Base-by-base conservation (phyloP, 2,113 vertebrate species). In the Girardinichthys multiradiatus region DNA sequence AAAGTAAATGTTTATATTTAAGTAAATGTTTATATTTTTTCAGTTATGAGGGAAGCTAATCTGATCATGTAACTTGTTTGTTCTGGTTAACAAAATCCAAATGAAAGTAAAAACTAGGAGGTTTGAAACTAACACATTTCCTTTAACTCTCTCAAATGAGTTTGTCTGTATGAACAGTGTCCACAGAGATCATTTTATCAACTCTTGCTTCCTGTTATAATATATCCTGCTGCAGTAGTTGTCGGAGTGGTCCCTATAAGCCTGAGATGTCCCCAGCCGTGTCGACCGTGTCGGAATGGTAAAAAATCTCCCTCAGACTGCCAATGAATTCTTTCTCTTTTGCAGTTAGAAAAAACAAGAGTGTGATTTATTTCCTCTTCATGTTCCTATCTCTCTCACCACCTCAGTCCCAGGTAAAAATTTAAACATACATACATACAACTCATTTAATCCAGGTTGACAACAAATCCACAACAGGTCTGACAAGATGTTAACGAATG, bases 381-480 rank as follows among this genome's bases (percentile, higher is more conserved):
- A 51, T 7, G 21, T 54, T 17, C n/a, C 24, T 0, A n/a, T 72
- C 28, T 76, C 57, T 45, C 42, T 54, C 21, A 24, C 24, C 54
- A 48, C 28, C 17, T 29, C 6, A 68, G 19, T 28, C 51, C 29
- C 29, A 27, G 59, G 66, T 64, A 66, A 72, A 65, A 72, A 67
- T 71, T 62, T 76, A 15, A 24, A 72, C 57, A n/a, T 57, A 68
- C 6, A 30, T 10, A 28, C 67, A 63, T 13, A 29, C 4, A 57
- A 62, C 33, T 54, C 2, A 67, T 57, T 48, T 29, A 71, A 68
- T 74, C 30, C 48, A 21, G 21, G 54, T 48, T 60, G 30, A 86
- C 66, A 80, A 58, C 72, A 77, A 84, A 82, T 82, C 68, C 83
- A 83, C 81, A 84, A 65, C 71, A 87, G 72, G 71, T 57, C 51